Evolutionary conservation across 2,797 vertebrate genomes (phyloP), one percentile per base, ranked within the genome.

Genomic region (Syndactyla subalaris): DNA sequence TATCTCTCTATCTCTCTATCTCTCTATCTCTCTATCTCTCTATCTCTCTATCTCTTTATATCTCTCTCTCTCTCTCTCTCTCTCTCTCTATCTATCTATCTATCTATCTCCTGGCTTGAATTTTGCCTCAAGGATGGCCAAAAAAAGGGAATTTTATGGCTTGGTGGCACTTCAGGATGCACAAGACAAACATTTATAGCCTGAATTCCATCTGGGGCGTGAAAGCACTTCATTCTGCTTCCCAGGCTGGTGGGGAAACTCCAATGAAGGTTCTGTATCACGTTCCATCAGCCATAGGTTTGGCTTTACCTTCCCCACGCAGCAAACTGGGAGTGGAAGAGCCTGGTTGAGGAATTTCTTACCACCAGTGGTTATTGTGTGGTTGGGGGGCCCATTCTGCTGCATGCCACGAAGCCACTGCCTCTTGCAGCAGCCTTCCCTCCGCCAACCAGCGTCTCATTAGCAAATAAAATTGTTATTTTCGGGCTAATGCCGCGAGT

Each of bases 401-500:
- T 66, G 65, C 2, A 2, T 15, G 70, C 59, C 32, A 3, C 8
- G 2, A 57, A 71, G 24, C 43, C 43, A 20, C 43, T 21, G 13
- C 72, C 57, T 73, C 3, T 0, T 9, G 48, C 76, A 51, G 83
- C 77, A 54, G 46, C 41, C 63, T 58, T 1, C 68, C 66, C 38
- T 68, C 12, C 38, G 5, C 52, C 12, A 30, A 34, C 80, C 4
- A 54, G 81, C 85, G 27, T 24, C 93, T 97, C 95, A 93, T 96
- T 95, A 96, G 87, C 93, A 91, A 96, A 96, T 95, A 65, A 94
- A 94, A 92, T 91, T 29, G 92, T 93, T 96, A 76, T 94, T 95
- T 96, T 94, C 6, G 2, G 94, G 92, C 55, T 70, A 80, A 89
- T 12, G 68, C 82, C 22, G 80, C 1, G 17, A 91, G 89, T 54